A percentile compares a stretch with the other conserved stretches of the same genome.
These are phyloP conservation scores for Petrocephalus zakoni DNA, from an alignment of 2,113 vertebrate genomes.

Conservation along the genomic window DNA sequence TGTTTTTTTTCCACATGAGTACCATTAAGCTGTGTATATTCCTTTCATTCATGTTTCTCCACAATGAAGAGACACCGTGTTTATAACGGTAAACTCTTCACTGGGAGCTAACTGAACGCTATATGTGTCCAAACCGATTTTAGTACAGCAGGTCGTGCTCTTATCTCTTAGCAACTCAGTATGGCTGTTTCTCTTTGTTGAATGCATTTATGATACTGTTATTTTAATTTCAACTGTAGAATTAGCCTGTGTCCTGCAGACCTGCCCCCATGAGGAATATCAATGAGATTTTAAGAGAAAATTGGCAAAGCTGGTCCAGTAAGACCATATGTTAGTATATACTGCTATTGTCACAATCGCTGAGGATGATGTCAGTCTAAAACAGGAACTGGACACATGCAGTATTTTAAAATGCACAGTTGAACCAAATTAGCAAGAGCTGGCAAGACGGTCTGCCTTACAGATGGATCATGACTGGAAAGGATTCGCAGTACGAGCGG, in stretches of 20 bases:
- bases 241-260: not conserved
- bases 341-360: not conserved
- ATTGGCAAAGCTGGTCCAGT: not conserved
- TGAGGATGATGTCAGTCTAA: not conserved
- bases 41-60: not conserved
- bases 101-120: not conserved
- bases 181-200: not conserved
- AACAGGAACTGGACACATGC: slow-evolving; percentile 1
- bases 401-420: not conserved
- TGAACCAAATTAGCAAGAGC: slow-evolving; percentile 11
- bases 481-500: not conserved
- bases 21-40: not conserved
- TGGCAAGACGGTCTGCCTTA: not conserved
- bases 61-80: not conserved
- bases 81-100: not conserved
- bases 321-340: not conserved
- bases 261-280: not conserved
- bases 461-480: slow-evolving; percentile 12
- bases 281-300: not conserved
- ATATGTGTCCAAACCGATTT: not conserved
- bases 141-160: not conserved
- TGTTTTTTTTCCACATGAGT: slow-evolving; percentile 9
- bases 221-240: not conserved
- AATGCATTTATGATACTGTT: not conserved
- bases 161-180: not conserved